Evolutionary conservation across 1,140 invertebrate species (phyloP), one percentile per base, ranked within the genome.

Genomic region (Metopolophium dirhodum): DNA sequence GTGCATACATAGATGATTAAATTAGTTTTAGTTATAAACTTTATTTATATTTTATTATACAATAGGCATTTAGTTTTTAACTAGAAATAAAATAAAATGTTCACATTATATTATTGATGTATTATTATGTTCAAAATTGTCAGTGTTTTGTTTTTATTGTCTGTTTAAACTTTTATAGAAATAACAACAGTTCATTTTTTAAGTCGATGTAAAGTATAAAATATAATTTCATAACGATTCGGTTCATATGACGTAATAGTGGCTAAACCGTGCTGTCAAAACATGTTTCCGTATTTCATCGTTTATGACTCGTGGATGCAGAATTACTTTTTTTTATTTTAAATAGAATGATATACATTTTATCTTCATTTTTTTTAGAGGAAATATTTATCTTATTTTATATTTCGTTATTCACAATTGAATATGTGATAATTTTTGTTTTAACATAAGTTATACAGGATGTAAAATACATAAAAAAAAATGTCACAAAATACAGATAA

Each of bases 371-470:
- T 68, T 68, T n/a, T 68, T 77, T 77, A 77, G 61, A 7, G 61
- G 18, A 8, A 18, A 77, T 77, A 77, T 77, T 77, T 77, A 77
- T 77, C n/a, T 77, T 77, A 77, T 77, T 77, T 77, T n/a, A 77
- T 77, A 77, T 35, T 77, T 35, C 22, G 61, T 77, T 77, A 77
- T 77, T 77, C n/a, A n/a, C 61, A 77, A 35, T 77, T 77, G 14
- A 77, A n/a, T 77, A 77, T 77, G 61, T 77, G 61, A 77, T 77
- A n/a, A 77, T 77, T 77, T 77, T 77, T 77, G 61, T 77, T 77
- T 77, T 77, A n/a, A 20, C 61, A 77, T 77, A 77, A 77, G 61
- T 77, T 77, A 77, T n/a, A n/a, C 61, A 77, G 61, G 61, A 77
- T 35, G 61, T 77, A 18, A n/a, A 77, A 18, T 77, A 20, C 61